Percentiles rank a stretch among this genome's conserved stretches.
Conservation (phyloP, 2,797 vertebrate genomes). For the Melanotaenia pygmaea region DNA sequence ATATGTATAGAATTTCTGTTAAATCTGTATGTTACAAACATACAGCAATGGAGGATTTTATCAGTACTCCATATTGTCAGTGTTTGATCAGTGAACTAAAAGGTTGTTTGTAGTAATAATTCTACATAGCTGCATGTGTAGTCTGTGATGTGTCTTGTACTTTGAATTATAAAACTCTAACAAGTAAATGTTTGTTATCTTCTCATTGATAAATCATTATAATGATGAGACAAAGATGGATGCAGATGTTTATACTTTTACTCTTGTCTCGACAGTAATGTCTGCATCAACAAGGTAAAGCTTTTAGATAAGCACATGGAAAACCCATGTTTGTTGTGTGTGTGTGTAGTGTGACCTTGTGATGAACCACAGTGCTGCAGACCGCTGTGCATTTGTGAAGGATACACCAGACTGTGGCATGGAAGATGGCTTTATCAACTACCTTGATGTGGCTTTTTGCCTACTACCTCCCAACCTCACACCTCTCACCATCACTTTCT, state of each 20-base stretch:
- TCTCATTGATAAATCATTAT: not conserved
- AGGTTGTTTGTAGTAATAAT: not conserved
- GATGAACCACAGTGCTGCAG: conserved; percentile 79
- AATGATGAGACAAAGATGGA: not conserved
- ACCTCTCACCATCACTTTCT: conserved; percentile 87
- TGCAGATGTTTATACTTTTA: not conserved
- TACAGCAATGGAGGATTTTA: not conserved
- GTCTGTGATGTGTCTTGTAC: not conserved
- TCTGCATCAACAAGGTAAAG: not conserved
- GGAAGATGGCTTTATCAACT: conserved; percentile 88
- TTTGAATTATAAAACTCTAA: conserved; percentile 3
- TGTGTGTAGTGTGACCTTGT: conserved; percentile 87
- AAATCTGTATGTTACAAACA: not conserved
- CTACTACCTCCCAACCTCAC: conserved; percentile 83
- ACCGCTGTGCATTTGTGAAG: conserved; percentile 88
- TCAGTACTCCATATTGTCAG: not conserved
- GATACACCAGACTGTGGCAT: conserved; percentile 87
- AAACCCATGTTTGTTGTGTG: conserved; percentile 7
- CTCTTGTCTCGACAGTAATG: not conserved
- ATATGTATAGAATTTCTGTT: not conserved
- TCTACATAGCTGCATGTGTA: not conserved
- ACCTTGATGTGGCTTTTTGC: conserved; percentile 89
- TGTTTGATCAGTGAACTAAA: not conserved
- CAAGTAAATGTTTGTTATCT: not conserved
- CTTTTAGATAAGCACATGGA: not conserved